Base-by-base conservation (phyloP, 2,113 vertebrate genomes). In the Petroica traversi region DNA sequence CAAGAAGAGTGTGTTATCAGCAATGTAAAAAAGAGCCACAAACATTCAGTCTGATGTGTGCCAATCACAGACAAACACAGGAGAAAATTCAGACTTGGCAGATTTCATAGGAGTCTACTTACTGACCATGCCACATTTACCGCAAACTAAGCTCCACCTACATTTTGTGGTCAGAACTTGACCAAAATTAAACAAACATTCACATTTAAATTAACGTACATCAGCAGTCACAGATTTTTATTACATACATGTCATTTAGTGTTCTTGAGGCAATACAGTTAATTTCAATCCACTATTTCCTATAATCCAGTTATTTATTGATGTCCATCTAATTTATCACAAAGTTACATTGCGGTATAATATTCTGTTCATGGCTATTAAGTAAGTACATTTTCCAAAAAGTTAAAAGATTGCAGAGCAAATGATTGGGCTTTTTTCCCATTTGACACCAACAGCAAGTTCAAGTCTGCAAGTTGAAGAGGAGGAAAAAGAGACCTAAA, bases 61-160 rank as follows among this genome's bases (percentile, higher is more conserved):
- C 34, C 18, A 55, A 22, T 11, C 29, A 45, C 1, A 0, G 13
- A 19, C 1, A 2, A 83, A 66, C 43, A n/a, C 12, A 34, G 9
- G 15, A 76, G 28, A 91, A 73, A 91, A 73, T 34, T 66, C n/a
- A 77, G 28, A 75, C 12, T 57, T 64, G 36, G 58, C 20, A 9
- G 7, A 71, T 38, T 93, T 63, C 13, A 66, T 3, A 28, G 8
- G 8, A 43, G 16, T 20, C 31, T 20, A 8, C n/a, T 46, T 77
- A 49, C 20, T 2, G 2, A 63, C n/a, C 41, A 15, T 5, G 12
- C 68, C 68, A 55, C 48, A 26, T 22, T 34, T 12, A 46, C 45
- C 66, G 81, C 55, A 89, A 69, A 61, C 14, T 15, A 46, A 83
- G 19, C 26, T 74, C 67, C 43, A 81, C 23, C 31, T 48, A 19